A percentile compares a stretch with the other conserved stretches of the same genome.
These are phyloP conservation scores for Zaprionus lineosus DNA, from an alignment of 2,888 invertebrate species.

Conservation along the genomic window DNA sequence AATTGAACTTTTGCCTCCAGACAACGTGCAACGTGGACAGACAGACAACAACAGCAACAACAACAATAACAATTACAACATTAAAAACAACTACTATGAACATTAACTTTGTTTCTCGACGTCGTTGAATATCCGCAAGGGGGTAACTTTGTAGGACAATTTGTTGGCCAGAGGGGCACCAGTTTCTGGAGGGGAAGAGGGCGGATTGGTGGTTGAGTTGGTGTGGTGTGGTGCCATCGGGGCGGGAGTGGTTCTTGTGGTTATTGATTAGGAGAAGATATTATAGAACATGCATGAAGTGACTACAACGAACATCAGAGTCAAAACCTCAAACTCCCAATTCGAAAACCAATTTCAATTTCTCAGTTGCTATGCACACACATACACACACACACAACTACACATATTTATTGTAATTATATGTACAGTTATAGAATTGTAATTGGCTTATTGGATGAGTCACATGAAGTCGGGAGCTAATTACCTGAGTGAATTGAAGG, in stretches of 20 bases:
- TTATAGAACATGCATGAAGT: slow-evolving; percentile 38
- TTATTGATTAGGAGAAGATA: slow-evolving; percentile 72
- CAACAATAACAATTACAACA: slow-evolving; percentile 10
- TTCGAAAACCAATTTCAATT: too few relatives aligned
- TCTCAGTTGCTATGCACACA: too few relatives aligned
- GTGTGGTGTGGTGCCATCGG: too few relatives aligned
- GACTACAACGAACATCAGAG: too few relatives aligned
- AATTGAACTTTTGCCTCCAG: slow-evolving; percentile 79
- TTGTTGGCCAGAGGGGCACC: too few relatives aligned
- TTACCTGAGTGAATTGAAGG: slow-evolving; percentile 22
- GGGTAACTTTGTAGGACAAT: slow-evolving; percentile 2
- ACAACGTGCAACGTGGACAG: slow-evolving; percentile 43
- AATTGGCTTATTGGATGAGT: slow-evolving; percentile 43
- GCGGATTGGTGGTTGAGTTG: too few relatives aligned
- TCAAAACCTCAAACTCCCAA: too few relatives aligned
- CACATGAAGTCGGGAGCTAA: slow-evolving; percentile 36
- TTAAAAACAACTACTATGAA: slow-evolving; percentile 29
- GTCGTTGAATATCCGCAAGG: slow-evolving; percentile 55
- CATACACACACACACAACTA: too few relatives aligned
- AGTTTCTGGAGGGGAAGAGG: not conserved
- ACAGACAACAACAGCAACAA: slow-evolving; percentile 1
- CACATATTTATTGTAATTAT: too few relatives aligned
- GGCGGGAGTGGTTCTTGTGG: slow-evolving; percentile 53
- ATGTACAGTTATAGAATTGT: slow-evolving; percentile 40
- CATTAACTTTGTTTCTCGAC: slow-evolving; percentile 46